A percentile compares a stretch with the other conserved stretches of the same genome.
phyloP scores from a whole-genome alignment of 92 coral and sea anemone species.

The Ricordea florida region DNA sequence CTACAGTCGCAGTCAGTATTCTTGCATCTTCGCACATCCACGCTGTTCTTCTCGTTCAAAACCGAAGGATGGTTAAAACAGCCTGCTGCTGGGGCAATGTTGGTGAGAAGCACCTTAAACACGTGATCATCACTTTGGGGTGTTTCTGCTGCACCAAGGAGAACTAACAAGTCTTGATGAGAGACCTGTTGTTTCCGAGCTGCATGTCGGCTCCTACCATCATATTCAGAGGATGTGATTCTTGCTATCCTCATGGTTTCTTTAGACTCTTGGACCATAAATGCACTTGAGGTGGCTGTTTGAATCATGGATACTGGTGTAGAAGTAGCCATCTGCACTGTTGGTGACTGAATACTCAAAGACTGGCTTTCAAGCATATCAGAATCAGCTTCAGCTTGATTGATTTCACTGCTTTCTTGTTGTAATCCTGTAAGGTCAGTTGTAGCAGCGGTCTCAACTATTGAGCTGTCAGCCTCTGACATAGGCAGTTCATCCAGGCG shows the following conservation, averaged over 20 bases:
- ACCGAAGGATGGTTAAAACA: constrained; percentile 70
- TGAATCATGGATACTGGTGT: no score
- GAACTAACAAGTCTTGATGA: constrained; percentile 56
- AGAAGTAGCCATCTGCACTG: no score
- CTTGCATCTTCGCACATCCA: constrained; percentile 67
- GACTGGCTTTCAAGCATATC: no score
- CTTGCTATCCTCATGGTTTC: no score
- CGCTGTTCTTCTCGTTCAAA: constrained; percentile 40
- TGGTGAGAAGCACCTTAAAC: constrained; percentile 67
- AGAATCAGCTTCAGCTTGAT: background rate
- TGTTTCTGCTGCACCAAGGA: constrained; percentile 37
- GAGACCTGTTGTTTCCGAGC: constrained; percentile 34
- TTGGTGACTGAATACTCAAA: no score
- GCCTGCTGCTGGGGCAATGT: constrained; percentile 42
- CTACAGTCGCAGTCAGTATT: constrained; percentile 89
- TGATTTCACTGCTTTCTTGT: background rate
- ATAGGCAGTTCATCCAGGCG: constrained; percentile 30
- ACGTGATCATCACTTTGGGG: constrained; percentile 75
- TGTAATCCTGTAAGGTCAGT: background rate
- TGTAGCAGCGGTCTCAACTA: constrained; percentile 4
- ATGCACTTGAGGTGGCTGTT: no score
- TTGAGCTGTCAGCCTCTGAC: constrained; percentile 7
- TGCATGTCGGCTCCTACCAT: background rate
- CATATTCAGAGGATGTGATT: constrained; percentile 12
- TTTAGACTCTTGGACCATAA: no score